phyloP scores from a whole-genome alignment of 1,140 invertebrate species.

The Nasonia longicornis region DNA sequence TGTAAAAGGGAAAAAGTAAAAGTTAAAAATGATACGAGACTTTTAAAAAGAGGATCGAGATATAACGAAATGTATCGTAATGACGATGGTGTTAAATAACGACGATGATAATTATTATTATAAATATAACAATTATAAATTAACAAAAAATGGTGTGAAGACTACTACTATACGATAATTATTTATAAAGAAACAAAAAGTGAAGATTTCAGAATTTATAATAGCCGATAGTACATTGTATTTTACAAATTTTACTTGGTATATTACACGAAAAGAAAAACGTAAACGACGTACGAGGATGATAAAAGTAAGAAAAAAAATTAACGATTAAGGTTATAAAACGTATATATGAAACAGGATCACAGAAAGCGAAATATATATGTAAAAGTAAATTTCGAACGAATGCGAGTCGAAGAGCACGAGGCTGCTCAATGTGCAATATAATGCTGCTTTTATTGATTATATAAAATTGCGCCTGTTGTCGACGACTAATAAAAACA shows the following conservation, averaged over 20 bases:
- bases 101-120: slow-evolving; percentile 48
- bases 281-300: slow-evolving; percentile 46
- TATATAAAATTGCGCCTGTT: slow-evolving; percentile 14
- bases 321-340: slow-evolving; percentile 55
- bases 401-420: slow-evolving; percentile 59
- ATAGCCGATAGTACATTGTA: slow-evolving; percentile 66
- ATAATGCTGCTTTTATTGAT: slow-evolving; percentile 37
- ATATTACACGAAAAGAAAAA: slow-evolving; percentile 50
- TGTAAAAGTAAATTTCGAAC: slow-evolving; percentile 44
- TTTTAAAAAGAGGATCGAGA: slow-evolving; percentile 40
- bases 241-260: slow-evolving; percentile 70
- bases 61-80: slow-evolving; percentile 31
- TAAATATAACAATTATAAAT: slow-evolving; percentile 63
- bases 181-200: slow-evolving; percentile 63
- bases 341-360: slow-evolving; percentile 37
- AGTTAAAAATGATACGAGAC: slow-evolving; percentile 32
- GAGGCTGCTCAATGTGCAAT: slow-evolving; percentile 58
- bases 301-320: slow-evolving; percentile 49
- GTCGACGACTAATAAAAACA: slow-evolving; percentile 46
- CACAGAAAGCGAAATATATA: slow-evolving; percentile 41
- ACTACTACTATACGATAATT: slow-evolving; percentile 66
- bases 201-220: slow-evolving; percentile 65
- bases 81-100: slow-evolving; percentile 42
- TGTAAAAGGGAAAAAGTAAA: slow-evolving; percentile 49
- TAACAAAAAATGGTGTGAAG: slow-evolving; percentile 67